A percentile compares a stretch with the other conserved stretches of the same genome.
phyloP scores from a whole-genome alignment of 2,113 vertebrate species.

The Ciconia boyciana region DNA sequence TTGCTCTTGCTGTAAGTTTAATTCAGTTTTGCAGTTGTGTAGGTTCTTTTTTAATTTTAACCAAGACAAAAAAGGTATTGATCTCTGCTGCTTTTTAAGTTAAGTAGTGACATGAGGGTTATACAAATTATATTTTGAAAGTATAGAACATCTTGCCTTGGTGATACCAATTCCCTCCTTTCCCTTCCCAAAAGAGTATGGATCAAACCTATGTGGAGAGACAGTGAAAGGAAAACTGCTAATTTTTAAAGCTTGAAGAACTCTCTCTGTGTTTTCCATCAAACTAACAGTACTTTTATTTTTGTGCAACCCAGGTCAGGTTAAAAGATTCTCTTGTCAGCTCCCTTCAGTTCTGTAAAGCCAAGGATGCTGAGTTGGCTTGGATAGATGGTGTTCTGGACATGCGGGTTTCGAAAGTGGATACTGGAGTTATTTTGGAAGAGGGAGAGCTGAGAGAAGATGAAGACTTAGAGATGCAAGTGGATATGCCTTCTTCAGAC shows the following conservation, averaged over 20 bases:
- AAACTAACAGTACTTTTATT: not conserved
- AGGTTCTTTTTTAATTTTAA: not conserved
- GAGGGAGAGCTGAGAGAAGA: slow-evolving; percentile 88
- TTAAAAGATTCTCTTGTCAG: slow-evolving; percentile 98
- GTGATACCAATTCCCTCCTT: not conserved
- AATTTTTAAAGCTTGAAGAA: not conserved
- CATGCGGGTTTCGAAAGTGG: slow-evolving; percentile 96
- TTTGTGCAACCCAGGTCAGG: slow-evolving; percentile 79
- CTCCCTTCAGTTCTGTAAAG: slow-evolving; percentile 97
- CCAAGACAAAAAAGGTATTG: not conserved
- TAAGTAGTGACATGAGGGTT: not conserved
- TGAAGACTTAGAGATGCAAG: slow-evolving; percentile 83
- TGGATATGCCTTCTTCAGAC: slow-evolving; percentile 81
- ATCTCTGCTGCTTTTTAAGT: not conserved
- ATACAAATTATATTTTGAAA: not conserved
- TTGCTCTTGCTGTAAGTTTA: not conserved
- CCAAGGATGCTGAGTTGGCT: slow-evolving; percentile 93
- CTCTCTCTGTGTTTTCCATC: not conserved
- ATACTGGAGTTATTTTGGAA: slow-evolving; percentile 94
- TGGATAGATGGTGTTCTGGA: slow-evolving; percentile 98
- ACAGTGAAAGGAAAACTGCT: not conserved
- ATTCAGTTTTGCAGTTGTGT: not conserved
- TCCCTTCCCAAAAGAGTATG: not conserved
- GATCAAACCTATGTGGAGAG: not conserved
- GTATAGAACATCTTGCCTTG: not conserved